These are phyloP conservation scores for Panthera tigris DNA, from an alignment of 2,113 vertebrate species.

Conservation along the genomic window DNA sequence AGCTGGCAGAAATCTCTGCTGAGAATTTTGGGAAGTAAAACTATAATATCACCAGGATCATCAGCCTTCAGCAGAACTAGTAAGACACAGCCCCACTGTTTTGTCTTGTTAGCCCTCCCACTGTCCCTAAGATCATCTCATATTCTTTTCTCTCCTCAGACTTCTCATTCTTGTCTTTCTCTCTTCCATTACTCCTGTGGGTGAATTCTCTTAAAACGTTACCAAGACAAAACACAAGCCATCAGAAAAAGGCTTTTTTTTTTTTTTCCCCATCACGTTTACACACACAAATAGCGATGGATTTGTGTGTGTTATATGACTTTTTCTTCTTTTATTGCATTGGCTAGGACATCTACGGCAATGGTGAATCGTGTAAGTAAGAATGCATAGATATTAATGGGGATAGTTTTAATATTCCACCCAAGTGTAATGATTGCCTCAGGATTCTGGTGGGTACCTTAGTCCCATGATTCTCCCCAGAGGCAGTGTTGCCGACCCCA, in stretches of 20 bases:
- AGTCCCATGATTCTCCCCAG: neutral
- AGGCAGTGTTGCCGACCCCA: rapidly evolving
- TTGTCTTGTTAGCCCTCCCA: too few species aligned
- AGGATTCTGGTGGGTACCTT: neutral
- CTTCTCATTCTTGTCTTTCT: neutral
- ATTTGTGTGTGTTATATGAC: neutral
- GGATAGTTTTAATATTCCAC: neutral
- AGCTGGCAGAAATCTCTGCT: neutral
- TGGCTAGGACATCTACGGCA: neutral
- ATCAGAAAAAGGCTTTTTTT: neutral
- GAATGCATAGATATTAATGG: neutral
- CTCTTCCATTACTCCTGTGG: neutral
- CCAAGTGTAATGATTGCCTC: neutral
- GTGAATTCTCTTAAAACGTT: neutral
- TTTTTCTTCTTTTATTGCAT: neutral
- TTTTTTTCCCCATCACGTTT: neutral
- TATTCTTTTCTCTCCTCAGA: neutral
- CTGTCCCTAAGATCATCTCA: neutral
- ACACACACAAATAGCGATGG: neutral
- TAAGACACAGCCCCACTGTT: rapidly evolving
- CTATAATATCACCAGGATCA: neutral
- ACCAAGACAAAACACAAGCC: neutral
- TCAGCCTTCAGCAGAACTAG: neutral
- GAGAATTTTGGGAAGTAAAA: neutral
- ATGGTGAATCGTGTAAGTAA: neutral